Conservation (phyloP, 1,140 invertebrate genomes). For the Ceratina japonica region DNA sequence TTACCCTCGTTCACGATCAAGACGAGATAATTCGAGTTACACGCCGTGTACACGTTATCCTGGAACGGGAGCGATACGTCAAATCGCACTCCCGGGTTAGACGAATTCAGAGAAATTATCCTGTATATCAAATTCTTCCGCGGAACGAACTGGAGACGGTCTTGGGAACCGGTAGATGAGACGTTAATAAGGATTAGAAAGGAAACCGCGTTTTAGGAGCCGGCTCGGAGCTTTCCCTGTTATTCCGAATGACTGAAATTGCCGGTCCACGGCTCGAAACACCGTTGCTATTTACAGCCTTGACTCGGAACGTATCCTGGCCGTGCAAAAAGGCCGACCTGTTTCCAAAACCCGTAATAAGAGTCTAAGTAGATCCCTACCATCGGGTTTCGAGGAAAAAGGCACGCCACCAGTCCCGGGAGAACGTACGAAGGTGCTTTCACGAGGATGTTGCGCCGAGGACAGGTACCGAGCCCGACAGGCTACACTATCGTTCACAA, state of each 20-base stretch:
- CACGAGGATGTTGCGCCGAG: conserved; percentile 61
- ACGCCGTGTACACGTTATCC: neutral
- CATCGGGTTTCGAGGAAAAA: conserved; percentile 40
- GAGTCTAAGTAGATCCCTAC: conserved; percentile 58
- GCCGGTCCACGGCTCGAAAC: neutral
- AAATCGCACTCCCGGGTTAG: neutral
- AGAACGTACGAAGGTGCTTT: conserved; percentile 63
- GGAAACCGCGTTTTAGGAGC: too few species aligned
- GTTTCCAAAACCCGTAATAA: conserved; percentile 72
- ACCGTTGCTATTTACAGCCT: neutral
- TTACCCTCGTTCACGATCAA: neutral
- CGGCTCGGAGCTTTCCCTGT: neutral
- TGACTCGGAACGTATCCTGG: conserved; percentile 15
- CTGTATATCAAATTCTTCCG: too few species aligned
- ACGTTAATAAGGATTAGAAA: too few species aligned
- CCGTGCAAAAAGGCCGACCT: conserved; percentile 53
- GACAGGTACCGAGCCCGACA: conserved; percentile 64
- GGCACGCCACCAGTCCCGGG: conserved; percentile 53
- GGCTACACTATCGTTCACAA: conserved; percentile 24
- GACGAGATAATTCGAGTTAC: neutral
- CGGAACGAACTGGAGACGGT: too few species aligned
- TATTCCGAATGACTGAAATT: conserved; percentile 10
- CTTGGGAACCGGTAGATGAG: too few species aligned
- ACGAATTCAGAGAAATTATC: too few species aligned
- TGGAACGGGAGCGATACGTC: neutral